Evolutionary conservation across 2,888 invertebrate genomes (phyloP).

Genomic region (Sinohyriopsis cumingii): DNA sequence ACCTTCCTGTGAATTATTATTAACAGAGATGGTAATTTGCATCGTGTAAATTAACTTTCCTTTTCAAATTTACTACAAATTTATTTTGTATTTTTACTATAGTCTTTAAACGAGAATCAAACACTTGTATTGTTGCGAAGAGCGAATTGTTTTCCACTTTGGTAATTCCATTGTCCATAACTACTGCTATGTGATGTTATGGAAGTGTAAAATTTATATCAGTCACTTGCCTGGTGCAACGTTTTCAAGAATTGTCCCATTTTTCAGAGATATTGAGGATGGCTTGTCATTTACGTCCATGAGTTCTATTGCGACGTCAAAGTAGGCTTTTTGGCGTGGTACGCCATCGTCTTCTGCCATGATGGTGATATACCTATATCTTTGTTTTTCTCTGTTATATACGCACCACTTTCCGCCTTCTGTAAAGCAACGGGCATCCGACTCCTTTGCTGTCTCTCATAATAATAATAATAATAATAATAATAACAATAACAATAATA

Average conservation of each 20-base stretch:
- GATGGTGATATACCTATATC: conserved; percentile 34
- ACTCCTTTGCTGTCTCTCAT: conserved; percentile 36
- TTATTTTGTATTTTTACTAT: too few species aligned
- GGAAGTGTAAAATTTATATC: too few species aligned
- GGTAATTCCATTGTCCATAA: too few species aligned
- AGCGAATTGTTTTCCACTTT: too few species aligned
- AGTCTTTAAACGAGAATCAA: too few species aligned
- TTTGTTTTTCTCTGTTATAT: conserved; percentile 38
- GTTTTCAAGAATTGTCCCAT: conserved; percentile 34
- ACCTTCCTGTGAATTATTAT: too few species aligned
- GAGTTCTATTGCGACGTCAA: conserved; percentile 40
- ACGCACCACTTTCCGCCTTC: conserved; percentile 42
- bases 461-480: neutral
- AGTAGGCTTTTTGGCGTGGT: conserved; percentile 40
- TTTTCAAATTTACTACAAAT: too few species aligned
- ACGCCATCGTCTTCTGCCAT: conserved; percentile 41
- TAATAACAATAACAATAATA: too few species aligned
- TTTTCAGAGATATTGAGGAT: conserved; percentile 25
- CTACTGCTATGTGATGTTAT: too few species aligned
- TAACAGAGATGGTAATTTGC: too few species aligned
- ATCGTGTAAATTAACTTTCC: too few species aligned
- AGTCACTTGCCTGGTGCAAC: conserved; percentile 29
- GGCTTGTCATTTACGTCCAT: conserved; percentile 49
- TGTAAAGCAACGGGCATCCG: conserved; percentile 34
- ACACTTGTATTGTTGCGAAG: too few species aligned